Base-by-base conservation (phyloP, 2,888 invertebrate species). In the Rhagium mordax region DNA sequence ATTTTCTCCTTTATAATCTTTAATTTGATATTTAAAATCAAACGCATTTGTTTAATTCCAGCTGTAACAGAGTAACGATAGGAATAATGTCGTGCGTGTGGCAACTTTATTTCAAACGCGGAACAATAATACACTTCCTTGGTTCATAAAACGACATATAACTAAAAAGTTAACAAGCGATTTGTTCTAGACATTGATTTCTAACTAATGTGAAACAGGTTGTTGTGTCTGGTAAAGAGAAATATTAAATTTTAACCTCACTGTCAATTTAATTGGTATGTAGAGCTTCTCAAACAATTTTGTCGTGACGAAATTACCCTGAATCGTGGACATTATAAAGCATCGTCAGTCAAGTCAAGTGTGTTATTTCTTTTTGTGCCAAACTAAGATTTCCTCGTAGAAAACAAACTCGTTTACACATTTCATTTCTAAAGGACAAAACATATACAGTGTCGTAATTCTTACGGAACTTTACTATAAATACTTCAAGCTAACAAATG, bases 401-500 rank as follows among this genome's bases (percentile, higher is more conserved):
- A 55, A 53, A 65, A 59, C 59, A 59, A 59, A 33, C 59, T 16
- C 59, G 13, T 59, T 51, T 51, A 16, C 18, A 41, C n/a, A 41
- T 41, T 64, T 64, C 51, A 61, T 61, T n/a, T 48, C 20, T 6
- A 64, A 16, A 51, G 13, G 49, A 49, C 16, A 51, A 49, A 53
- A 29, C 3, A 15, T 15, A 53, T 33, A 10, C 18, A 65, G 53
- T 65, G 65, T 53, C 53, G 65, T 65, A 65, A 65, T 20, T 65
- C 33, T 53, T 65, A 55, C 53, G 55, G 65, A 65, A 65, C 18
- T 49, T 49, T 65, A 33, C 65, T 65, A 65, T 53, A 53, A 65
- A 65, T 65, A 65, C 48, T 29, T n/a, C 41, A 33, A 64, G 51
- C 64, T 65, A 24, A 27, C 33, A 48, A 65, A 41, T 33, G 51